A percentile compares a stretch with the other conserved stretches of the same genome.
phyloP scores from a whole-genome alignment of 2,888 invertebrate genomes.

The Galerucella nymphaeae region DNA sequence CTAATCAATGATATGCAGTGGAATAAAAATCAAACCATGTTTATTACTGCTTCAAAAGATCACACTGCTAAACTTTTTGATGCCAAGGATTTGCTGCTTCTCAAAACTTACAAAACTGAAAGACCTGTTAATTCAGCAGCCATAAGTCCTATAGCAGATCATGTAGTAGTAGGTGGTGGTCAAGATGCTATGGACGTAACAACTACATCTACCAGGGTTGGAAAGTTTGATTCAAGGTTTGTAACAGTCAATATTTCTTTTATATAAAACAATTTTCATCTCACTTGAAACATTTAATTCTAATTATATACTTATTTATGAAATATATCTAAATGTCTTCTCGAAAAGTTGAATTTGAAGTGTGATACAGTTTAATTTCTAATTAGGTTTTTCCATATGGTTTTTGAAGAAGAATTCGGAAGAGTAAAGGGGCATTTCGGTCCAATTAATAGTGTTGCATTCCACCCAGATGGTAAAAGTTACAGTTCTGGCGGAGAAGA shows the following conservation, averaged over 20 bases:
- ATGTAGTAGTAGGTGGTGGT: conserved; percentile 98
- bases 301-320: no score
- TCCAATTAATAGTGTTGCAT: conserved; percentile 97
- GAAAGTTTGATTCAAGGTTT: conserved; percentile 89
- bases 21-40: conserved; percentile 92
- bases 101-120: conserved; percentile 98
- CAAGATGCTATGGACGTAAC: conserved; percentile 99
- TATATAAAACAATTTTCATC: background rate
- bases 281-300: no score
- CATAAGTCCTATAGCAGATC: conserved; percentile 94
- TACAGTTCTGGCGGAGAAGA: conserved; percentile 99
- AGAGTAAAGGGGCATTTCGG: conserved; percentile 99
- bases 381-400: conserved; percentile 84
- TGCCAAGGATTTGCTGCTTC: conserved; percentile 82
- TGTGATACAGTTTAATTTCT: conserved; percentile 54
- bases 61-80: conserved; percentile 96
- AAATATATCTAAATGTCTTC: no score
- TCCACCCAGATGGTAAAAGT: conserved; percentile 97
- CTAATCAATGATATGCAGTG: conserved; percentile 97
- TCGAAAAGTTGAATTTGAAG: no score
- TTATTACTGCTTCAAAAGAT: conserved; percentile 97
- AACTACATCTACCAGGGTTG: conserved; percentile 91
- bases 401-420: conserved; percentile 97
- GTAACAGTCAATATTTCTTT: conserved; percentile 12
- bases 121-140: conserved; percentile 98